Evolutionary conservation across 1,140 invertebrate species (phyloP).

Genomic region (Ostrea edulis): DNA sequence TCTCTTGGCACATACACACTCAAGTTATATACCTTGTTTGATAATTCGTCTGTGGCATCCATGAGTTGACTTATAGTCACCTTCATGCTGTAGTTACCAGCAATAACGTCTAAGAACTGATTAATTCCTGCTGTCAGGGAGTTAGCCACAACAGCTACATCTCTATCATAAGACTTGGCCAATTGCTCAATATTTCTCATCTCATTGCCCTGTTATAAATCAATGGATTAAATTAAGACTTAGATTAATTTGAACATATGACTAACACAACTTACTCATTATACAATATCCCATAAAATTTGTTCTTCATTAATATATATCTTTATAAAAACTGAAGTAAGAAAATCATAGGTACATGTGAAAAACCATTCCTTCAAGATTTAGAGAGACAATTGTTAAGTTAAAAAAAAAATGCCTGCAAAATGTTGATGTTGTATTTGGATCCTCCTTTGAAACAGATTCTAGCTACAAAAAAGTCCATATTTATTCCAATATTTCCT

Average conservation of each 20-base stretch:
- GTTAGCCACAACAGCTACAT: conserved; percentile 54
- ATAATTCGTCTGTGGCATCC: conserved; percentile 57
- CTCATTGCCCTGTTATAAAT: conserved; percentile 55
- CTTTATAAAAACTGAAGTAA: too few relatives aligned
- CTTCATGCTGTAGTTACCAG: conserved; percentile 48
- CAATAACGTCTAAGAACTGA: conserved; percentile 55
- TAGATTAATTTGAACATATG: too few relatives aligned
- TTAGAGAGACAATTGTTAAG: neutral
- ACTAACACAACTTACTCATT: too few relatives aligned
- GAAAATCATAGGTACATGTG: neutral
- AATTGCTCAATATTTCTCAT: conserved; percentile 57
- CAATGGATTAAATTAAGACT: too few relatives aligned
- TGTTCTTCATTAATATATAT: too few relatives aligned
- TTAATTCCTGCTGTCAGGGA: conserved; percentile 53
- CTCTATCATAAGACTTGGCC: conserved; percentile 61
- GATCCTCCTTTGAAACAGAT: conserved; percentile 66
- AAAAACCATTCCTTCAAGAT: neutral
- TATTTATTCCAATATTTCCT: conserved; percentile 59
- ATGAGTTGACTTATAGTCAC: conserved; percentile 55
- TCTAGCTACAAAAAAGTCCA: conserved; percentile 64
- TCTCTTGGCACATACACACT: too few relatives aligned
- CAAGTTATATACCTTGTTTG: conserved; percentile 59
- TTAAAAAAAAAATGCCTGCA: conserved; percentile 58
- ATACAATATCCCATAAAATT: too few relatives aligned
- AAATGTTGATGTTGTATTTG: conserved; percentile 65